phyloP scores from a whole-genome alignment of 2,113 vertebrate genomes.

The Enhydra lutris region DNA sequence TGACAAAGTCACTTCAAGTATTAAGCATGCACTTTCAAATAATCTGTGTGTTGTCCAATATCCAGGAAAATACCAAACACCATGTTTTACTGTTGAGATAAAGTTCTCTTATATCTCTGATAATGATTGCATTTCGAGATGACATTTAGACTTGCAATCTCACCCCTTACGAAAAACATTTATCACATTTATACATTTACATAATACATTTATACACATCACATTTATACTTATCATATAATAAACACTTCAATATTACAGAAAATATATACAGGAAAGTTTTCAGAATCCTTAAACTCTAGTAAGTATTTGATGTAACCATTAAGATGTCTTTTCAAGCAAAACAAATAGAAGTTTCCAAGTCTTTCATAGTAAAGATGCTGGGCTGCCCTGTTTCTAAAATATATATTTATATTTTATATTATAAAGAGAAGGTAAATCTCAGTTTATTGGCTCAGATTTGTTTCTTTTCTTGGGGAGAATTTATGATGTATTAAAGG shows the following conservation, averaged over 20 bases:
- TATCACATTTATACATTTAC: not conserved
- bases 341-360: not conserved
- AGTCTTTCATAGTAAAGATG: not conserved
- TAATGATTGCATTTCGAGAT: not conserved
- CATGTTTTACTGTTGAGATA: not conserved
- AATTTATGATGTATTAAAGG: slow-evolving; percentile 9
- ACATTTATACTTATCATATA: not conserved
- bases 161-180: not conserved
- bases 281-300: not conserved
- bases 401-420: not conserved
- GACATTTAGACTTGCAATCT: not conserved
- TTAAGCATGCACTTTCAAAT: not conserved
- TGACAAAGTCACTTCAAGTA: not conserved
- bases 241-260: not conserved
- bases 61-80: not conserved
- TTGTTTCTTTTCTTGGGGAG: slow-evolving; percentile 33
- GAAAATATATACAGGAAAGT: not conserved
- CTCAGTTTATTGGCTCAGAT: not conserved
- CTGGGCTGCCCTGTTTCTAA: not conserved
- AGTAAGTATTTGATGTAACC: not conserved
- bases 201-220: too few species aligned
- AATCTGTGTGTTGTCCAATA: not conserved
- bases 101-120: not conserved
- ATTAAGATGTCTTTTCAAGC: not conserved
- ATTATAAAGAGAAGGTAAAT: not conserved